Evolutionary conservation across 2,797 vertebrate genomes (phyloP).

Genomic region (Syngnathus rostellatus): DNA sequence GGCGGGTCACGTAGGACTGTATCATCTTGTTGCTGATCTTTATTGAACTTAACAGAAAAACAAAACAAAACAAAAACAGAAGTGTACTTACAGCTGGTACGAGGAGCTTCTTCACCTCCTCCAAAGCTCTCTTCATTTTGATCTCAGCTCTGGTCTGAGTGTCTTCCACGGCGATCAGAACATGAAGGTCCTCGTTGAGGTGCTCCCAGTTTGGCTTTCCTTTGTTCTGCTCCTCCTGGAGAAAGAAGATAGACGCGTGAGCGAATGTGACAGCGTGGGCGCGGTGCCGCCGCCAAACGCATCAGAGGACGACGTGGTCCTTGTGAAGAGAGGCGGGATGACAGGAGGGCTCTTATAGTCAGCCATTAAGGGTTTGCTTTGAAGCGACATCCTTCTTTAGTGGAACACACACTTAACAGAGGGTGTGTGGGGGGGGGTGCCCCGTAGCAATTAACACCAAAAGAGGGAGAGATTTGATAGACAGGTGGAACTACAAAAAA

Average conservation of each 20-base stretch:
- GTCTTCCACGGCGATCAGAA: conserved; percentile 78
- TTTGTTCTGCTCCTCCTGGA: conserved; percentile 78
- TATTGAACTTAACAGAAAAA: not conserved
- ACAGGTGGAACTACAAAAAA: conserved; percentile 8
- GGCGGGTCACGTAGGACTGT: not conserved
- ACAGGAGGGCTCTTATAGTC: conserved; percentile 51
- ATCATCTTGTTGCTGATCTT: not conserved
- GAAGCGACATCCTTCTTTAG: conserved; percentile 56
- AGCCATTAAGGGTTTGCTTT: conserved; percentile 60
- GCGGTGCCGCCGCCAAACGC: conserved; percentile 27
- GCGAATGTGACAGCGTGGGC: conserved; percentile 45
- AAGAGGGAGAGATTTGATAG: conserved; percentile 32
- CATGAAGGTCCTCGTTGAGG: conserved; percentile 78
- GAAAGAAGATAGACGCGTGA: conserved; percentile 31
- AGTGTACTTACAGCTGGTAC: conserved; percentile 74
- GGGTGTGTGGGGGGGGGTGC: conserved; percentile 17
- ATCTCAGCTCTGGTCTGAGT: conserved; percentile 75
- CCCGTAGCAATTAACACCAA: conserved; percentile 59
- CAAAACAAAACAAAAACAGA: not conserved
- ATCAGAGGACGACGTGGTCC: conserved; percentile 31
- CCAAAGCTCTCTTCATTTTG: conserved; percentile 78
- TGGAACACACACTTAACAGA: conserved; percentile 43
- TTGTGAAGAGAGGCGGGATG: conserved; percentile 41
- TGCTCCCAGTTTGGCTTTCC: conserved; percentile 82
- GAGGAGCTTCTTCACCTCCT: conserved; percentile 79